A percentile compares a stretch with the other conserved stretches of the same genome.
Conservation (phyloP, 2,888 invertebrate genomes). For the Parthenolecanium corni region DNA sequence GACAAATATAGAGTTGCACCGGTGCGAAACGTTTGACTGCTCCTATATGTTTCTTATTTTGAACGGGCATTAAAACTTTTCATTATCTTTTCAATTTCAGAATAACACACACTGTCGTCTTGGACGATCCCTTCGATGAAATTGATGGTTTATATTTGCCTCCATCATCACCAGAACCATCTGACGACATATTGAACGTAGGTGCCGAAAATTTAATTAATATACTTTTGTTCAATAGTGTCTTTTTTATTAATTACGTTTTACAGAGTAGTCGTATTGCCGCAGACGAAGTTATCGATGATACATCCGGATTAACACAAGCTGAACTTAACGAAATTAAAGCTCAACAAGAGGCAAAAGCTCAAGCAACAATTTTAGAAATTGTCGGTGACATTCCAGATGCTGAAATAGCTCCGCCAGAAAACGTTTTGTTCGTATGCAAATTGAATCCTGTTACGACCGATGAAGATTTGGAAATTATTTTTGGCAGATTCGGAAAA, state of each 20-base stretch:
- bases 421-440: slow-evolving; percentile 97
- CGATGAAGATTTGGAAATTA: slow-evolving; percentile 93
- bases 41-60: not conserved
- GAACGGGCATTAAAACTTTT: not conserved
- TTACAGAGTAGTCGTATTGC: slow-evolving; percentile 73
- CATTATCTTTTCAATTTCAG: slow-evolving; percentile 40
- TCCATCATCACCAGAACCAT: slow-evolving; percentile 75
- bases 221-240: not conserved
- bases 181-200: slow-evolving; percentile 32
- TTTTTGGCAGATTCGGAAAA: slow-evolving; percentile 90
- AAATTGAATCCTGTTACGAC: slow-evolving; percentile 97
- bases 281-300: slow-evolving; percentile 87
- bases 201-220: not conserved
- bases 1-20: too few relatives aligned
- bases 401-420: slow-evolving; percentile 94
- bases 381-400: slow-evolving; percentile 97
- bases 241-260: not conserved
- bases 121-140: slow-evolving; percentile 94
- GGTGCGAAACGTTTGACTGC: too few relatives aligned
- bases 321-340: slow-evolving; percentile 78
- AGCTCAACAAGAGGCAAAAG: slow-evolving; percentile 85
- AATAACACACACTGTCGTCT: slow-evolving; percentile 88
- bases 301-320: slow-evolving; percentile 69
- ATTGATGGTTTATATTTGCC: slow-evolving; percentile 65
- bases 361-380: slow-evolving; percentile 92